Evolutionary conservation across 2,888 invertebrate species (phyloP).

Genomic region (Drosophila paramelanica): DNA sequence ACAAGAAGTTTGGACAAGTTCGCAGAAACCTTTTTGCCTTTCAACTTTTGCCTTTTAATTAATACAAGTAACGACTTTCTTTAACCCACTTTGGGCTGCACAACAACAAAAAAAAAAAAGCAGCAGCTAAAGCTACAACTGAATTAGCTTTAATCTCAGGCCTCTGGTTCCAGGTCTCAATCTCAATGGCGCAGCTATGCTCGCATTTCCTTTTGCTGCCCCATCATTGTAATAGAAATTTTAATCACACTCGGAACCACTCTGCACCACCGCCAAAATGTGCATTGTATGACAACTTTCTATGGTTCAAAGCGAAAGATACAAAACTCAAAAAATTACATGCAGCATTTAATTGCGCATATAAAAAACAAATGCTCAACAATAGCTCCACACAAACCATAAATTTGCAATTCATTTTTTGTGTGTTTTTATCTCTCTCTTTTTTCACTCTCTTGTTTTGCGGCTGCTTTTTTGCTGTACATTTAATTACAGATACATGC

Average conservation of each 20-base stretch:
- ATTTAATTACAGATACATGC: slow-evolving; percentile 33
- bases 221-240: slow-evolving; percentile 67
- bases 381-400: slow-evolving; percentile 14
- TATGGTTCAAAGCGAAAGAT: slow-evolving; percentile 27
- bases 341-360: slow-evolving; percentile 57
- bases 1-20: slow-evolving; percentile 27
- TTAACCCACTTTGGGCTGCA: slow-evolving; percentile 60
- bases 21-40: slow-evolving; percentile 38
- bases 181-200: slow-evolving; percentile 23
- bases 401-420: slow-evolving; percentile 40
- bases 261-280: slow-evolving; percentile 42
- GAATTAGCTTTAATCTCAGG: slow-evolving; percentile 32
- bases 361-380: slow-evolving; percentile 51
- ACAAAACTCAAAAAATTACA: slow-evolving; percentile 40
- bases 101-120: too few relatives aligned
- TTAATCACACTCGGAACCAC: slow-evolving; percentile 46
- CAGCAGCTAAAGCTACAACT: slow-evolving; percentile 18
- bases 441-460: neutral
- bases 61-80: slow-evolving; percentile 76
- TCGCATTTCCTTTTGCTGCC: slow-evolving; percentile 62
- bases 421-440: too few relatives aligned
- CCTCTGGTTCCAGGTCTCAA: slow-evolving; percentile 27
- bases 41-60: slow-evolving; percentile 68
- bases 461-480: slow-evolving; percentile 14
- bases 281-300: slow-evolving; percentile 71